These are phyloP conservation scores for Hymenochirus boettgeri DNA, from an alignment of 2,113 vertebrate species.

Conservation along the genomic window DNA sequence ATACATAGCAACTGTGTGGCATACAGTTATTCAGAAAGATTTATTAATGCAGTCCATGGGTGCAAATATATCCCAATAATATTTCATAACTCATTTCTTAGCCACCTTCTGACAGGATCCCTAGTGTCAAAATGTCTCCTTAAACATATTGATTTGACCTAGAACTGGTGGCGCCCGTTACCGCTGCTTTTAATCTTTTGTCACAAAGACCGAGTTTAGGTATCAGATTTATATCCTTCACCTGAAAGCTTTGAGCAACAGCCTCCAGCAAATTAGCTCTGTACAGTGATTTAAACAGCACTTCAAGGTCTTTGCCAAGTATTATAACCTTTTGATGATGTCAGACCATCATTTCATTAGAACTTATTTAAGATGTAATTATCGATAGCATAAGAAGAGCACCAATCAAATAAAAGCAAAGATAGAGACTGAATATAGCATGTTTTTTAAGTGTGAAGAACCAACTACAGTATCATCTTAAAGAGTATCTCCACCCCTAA, in stretches of 20 bases:
- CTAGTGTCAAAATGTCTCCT: neutral
- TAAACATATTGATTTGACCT: neutral
- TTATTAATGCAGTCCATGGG: neutral
- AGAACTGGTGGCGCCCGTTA: neutral
- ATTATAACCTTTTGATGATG: conserved; percentile 33
- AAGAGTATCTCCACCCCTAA: too few relatives aligned
- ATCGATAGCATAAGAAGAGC: conserved; percentile 36
- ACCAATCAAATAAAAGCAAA: conserved; percentile 29
- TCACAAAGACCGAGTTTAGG: neutral
- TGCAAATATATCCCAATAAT: neutral
- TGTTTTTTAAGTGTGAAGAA: too few relatives aligned
- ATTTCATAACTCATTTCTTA: neutral
- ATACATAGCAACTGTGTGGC: neutral
- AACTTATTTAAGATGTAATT: conserved; percentile 21
- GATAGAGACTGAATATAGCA: conserved; percentile 8
- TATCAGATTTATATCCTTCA: conserved; percentile 19
- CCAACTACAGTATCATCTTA: too few relatives aligned
- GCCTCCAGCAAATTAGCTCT: neutral
- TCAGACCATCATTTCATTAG: conserved; percentile 35
- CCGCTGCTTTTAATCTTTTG: neutral
- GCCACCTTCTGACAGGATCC: neutral
- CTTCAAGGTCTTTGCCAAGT: conserved; percentile 22
- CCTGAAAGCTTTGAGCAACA: conserved; percentile 8
- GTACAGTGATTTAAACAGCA: conserved; percentile 15
- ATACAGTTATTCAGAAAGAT: conserved; percentile 4